Conservation (phyloP, 2,113 vertebrate genomes). For the Calonectris borealis region DNA sequence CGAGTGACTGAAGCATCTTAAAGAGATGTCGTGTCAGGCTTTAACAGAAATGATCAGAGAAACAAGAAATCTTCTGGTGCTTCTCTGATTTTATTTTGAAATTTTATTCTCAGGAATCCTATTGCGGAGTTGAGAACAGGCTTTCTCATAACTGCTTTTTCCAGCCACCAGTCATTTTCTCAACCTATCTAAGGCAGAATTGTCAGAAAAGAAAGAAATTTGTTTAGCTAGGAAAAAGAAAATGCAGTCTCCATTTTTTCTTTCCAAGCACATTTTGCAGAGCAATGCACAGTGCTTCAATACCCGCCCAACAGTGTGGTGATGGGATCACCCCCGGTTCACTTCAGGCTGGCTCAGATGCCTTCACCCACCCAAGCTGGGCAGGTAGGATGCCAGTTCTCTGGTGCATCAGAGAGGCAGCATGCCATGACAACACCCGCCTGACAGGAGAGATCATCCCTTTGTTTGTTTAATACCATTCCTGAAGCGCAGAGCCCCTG, state of each 20-base stretch:
- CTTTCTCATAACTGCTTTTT: not conserved
- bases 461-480: not conserved
- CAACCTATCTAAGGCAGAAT: not conserved
- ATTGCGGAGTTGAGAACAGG: not conserved
- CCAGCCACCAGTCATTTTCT: not conserved
- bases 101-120: not conserved
- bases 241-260: not conserved
- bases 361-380: not conserved
- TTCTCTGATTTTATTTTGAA: not conserved
- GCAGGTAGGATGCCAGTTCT: not conserved
- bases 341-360: not conserved
- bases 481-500: not conserved
- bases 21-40: not conserved
- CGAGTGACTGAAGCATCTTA: not conserved
- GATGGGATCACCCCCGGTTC: fast-evolving
- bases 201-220: not conserved
- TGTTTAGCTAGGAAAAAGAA: not conserved
- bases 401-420: not conserved
- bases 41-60: not conserved
- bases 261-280: not conserved
- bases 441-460: not conserved
- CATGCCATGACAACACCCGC: fast-evolving
- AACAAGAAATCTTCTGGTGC: not conserved
- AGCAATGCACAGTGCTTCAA: not conserved
- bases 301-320: fast-evolving